Percentiles rank a stretch among this genome's conserved stretches.
Conservation (phyloP, 2,888 invertebrate genomes). For the Ceriagrion tenellum region DNA sequence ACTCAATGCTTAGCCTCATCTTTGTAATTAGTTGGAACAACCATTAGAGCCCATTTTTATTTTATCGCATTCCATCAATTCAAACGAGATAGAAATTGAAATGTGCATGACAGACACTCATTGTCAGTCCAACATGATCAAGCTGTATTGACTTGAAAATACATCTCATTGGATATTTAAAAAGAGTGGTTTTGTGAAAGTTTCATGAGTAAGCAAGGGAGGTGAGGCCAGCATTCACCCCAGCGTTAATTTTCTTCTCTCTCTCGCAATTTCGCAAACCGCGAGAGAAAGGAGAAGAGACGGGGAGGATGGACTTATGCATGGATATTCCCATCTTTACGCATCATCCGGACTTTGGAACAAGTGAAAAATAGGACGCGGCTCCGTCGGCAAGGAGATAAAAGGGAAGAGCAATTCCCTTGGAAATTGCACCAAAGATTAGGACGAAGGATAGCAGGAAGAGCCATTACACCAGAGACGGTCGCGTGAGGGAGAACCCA, state of each 20-base stretch:
- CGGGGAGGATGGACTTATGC: not conserved
- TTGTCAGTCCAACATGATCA: not conserved
- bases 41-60: too few species aligned
- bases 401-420: conserved; percentile 15
- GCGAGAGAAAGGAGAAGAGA: not conserved
- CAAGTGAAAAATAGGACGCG: conserved; percentile 39
- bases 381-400: not conserved
- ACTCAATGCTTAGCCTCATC: too few species aligned
- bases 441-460: conserved; percentile 23
- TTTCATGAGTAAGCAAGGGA: not conserved
- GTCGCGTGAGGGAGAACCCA: not conserved
- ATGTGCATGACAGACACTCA: not conserved
- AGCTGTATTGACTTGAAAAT: not conserved
- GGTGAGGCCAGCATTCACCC: not conserved
- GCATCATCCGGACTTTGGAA: conserved; percentile 2
- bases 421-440: conserved; percentile 39
- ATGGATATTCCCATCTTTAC: not conserved
- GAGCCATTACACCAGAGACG: conserved; percentile 11
- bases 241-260: not conserved
- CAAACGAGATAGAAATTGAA: not conserved
- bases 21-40: too few species aligned
- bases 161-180: not conserved
- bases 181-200: not conserved
- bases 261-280: not conserved
- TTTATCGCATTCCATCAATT: not conserved